Evolutionary conservation across 2,113 vertebrate species (phyloP).

Genomic region (Cairina moschata): DNA sequence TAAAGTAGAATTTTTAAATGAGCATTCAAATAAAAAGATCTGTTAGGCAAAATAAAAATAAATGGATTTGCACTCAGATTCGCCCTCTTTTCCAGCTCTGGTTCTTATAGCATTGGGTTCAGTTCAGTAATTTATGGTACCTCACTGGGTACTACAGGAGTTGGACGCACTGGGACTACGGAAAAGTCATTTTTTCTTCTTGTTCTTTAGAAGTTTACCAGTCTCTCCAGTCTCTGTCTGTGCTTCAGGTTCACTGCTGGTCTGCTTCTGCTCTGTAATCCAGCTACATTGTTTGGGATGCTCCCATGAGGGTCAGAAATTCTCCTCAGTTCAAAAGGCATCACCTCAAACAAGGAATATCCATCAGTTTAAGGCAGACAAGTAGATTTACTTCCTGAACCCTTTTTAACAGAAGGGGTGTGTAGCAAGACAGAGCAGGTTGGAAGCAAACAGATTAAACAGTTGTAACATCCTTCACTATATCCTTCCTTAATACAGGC

Average conservation of each 20-base stretch:
- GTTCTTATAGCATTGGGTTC: not conserved
- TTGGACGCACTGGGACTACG: not conserved
- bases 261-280: not conserved
- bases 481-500: not conserved
- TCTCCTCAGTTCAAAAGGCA: not conserved
- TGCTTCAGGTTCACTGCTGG: not conserved
- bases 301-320: not conserved
- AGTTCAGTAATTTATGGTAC: not conserved
- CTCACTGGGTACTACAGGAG: not conserved
- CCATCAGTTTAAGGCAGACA: not conserved
- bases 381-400: not conserved
- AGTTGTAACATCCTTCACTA: not conserved
- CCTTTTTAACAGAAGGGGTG: not conserved
- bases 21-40: not conserved
- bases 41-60: not conserved
- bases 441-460: not conserved
- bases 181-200: too few species aligned
- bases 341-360: not conserved
- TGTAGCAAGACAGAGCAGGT: not conserved
- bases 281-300: not conserved
- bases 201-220: not conserved
- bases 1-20: not conserved
- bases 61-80: not conserved
- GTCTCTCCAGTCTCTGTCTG: not conserved
- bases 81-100: not conserved